phyloP scores from a whole-genome alignment of 2,797 vertebrate genomes.

The Acanthopagrus latus region DNA sequence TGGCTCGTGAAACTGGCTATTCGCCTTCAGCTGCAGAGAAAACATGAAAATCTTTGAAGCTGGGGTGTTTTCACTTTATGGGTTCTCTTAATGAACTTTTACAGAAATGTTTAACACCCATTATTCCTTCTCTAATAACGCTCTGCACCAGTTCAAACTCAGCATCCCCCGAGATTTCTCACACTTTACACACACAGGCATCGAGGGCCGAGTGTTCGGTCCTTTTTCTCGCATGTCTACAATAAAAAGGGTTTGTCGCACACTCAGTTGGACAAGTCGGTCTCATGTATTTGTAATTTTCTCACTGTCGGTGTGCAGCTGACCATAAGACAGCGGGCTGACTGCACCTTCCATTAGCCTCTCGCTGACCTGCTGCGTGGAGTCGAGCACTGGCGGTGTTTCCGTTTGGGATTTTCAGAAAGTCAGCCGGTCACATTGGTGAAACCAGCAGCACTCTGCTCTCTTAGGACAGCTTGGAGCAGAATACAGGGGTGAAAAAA shows the following conservation, averaged over 20 bases:
- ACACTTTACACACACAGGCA: background rate
- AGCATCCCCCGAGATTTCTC: background rate
- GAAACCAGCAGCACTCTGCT: background rate
- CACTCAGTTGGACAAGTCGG: background rate
- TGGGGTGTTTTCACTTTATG: conserved; percentile 7
- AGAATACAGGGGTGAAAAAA: background rate
- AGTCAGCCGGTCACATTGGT: conserved; percentile 27
- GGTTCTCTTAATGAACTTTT: background rate
- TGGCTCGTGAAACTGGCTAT: background rate
- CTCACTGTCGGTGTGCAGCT: conserved; percentile 17
- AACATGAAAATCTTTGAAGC: background rate
- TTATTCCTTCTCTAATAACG: background rate
- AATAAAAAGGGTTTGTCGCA: background rate
- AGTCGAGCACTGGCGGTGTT: conserved; percentile 15
- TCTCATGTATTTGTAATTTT: conserved; percentile 41
- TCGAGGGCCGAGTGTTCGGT: background rate
- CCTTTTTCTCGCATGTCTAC: conserved; percentile 1
- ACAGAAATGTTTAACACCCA: background rate
- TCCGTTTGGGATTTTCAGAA: conserved; percentile 33
- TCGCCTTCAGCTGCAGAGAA: background rate
- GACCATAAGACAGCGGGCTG: conserved; percentile 16
- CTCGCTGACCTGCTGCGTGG: conserved; percentile 22
- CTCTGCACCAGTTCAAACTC: background rate
- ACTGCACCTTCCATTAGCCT: conserved; percentile 49
- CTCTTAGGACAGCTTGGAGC: conserved; percentile 3